phyloP scores from a whole-genome alignment of 1,140 invertebrate genomes.

The Diorhabda carinulata region DNA sequence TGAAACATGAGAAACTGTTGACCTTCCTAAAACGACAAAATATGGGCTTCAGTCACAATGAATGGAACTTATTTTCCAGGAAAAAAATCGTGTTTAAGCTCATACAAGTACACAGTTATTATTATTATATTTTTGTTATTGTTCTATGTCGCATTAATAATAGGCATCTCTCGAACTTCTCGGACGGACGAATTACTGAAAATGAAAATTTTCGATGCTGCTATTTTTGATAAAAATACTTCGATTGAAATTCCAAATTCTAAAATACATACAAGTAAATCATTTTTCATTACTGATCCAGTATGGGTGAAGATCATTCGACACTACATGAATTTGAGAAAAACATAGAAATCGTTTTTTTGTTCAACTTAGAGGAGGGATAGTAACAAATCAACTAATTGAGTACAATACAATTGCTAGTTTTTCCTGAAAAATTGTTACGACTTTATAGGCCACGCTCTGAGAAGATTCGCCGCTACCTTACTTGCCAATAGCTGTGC shows the following conservation, averaged over 20 bases:
- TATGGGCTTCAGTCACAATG: not conserved
- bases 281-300: not conserved
- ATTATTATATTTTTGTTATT: slow-evolving; percentile 1
- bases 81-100: too few species aligned
- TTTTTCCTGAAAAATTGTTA: not conserved
- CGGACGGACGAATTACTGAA: slow-evolving; percentile 3
- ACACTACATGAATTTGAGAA: slow-evolving; percentile 1
- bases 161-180: slow-evolving; percentile 4
- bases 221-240: slow-evolving; percentile 1
- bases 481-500: not conserved
- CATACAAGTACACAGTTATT: not conserved
- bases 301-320: not conserved
- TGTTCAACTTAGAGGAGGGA: not conserved
- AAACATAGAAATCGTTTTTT: not conserved
- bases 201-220: not conserved
- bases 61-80: not conserved
- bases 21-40: not conserved
- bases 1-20: slow-evolving; percentile 10
- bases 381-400: not conserved
- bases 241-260: not conserved
- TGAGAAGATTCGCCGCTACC: not conserved
- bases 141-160: not conserved
- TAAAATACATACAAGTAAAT: too few species aligned
- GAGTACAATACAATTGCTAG: too few species aligned
- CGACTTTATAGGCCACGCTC: not conserved